A percentile compares a stretch with the other conserved stretches of the same genome.
These are phyloP conservation scores for Alethe castanea DNA, from an alignment of 2,113 vertebrate genomes.

Conservation along the genomic window DNA sequence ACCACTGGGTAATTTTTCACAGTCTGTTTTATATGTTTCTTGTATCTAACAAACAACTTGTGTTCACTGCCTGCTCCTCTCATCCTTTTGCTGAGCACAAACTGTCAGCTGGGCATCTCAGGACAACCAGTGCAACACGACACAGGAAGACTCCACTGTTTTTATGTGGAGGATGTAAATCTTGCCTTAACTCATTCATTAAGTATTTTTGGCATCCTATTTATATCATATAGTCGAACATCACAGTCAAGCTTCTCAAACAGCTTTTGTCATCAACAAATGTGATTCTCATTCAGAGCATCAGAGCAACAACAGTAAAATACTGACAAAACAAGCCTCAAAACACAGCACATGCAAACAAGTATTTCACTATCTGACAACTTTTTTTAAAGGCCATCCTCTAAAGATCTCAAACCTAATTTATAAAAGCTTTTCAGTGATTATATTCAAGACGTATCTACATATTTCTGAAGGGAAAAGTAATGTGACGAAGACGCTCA, in stretches of 20 bases:
- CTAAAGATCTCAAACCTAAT: neutral
- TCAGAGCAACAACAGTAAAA: neutral
- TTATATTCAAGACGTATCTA: neutral
- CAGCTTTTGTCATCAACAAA: neutral
- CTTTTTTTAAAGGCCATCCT: neutral
- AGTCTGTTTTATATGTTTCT: neutral
- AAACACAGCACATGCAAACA: neutral
- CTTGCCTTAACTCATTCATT: neutral
- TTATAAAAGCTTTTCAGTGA: neutral
- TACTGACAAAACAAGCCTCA: neutral
- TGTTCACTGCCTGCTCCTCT: neutral
- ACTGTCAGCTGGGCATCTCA: neutral
- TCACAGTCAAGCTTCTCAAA: neutral
- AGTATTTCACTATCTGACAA: neutral
- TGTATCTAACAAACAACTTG: neutral
- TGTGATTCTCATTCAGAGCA: neutral
- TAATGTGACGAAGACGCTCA: neutral
- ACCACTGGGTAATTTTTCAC: neutral
- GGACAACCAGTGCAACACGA: neutral
- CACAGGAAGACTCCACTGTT: neutral
- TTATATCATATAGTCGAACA: neutral
- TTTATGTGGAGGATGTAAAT: neutral
- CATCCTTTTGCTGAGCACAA: neutral
- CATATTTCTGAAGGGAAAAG: neutral
- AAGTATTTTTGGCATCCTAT: neutral